phyloP scores from a whole-genome alignment of 2,888 invertebrate species.

The Liopterus haemorrhoidalis region DNA sequence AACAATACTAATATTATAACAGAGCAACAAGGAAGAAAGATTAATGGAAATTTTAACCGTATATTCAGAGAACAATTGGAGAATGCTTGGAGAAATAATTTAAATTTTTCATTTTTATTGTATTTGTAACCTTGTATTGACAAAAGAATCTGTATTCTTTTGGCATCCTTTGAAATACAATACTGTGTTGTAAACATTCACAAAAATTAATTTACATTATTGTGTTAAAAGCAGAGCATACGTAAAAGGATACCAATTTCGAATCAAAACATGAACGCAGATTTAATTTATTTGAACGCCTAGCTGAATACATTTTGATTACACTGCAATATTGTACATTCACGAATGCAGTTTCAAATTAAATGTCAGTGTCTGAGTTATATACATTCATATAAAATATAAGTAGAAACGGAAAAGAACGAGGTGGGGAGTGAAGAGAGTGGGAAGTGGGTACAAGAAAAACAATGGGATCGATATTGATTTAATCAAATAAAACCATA shows the following conservation, averaged over 20 bases:
- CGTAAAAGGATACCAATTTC: not conserved
- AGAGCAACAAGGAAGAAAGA: no score
- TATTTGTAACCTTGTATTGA: no score
- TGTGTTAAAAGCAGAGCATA: no score
- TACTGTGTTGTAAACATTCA: no score
- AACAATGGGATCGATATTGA: conserved; percentile 21
- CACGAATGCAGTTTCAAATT: conserved; percentile 22
- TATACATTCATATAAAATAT: conserved; percentile 20
- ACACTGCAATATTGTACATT: conserved; percentile 22
- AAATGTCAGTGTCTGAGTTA: conserved; percentile 23
- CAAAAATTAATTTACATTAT: no score
- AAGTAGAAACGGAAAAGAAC: conserved; percentile 5
- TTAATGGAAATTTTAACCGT: no score
- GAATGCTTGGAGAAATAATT: no score
- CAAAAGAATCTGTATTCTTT: no score
- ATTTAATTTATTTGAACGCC: conserved; percentile 21
- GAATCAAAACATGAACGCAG: conserved; percentile 20
- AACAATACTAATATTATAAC: no score
- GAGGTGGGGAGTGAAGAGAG: not conserved
- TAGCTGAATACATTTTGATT: conserved; percentile 23
- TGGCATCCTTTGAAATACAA: no score
- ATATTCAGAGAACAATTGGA: no score
- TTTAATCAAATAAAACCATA: conserved; percentile 24
- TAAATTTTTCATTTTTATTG: no score
- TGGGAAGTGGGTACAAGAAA: conserved; percentile 4